Percentiles rank a stretch among this genome's conserved stretches.
Evolutionary conservation across 2,888 invertebrate genomes (phyloP).

Genomic region (Dasysyrphus albostriatus): DNA sequence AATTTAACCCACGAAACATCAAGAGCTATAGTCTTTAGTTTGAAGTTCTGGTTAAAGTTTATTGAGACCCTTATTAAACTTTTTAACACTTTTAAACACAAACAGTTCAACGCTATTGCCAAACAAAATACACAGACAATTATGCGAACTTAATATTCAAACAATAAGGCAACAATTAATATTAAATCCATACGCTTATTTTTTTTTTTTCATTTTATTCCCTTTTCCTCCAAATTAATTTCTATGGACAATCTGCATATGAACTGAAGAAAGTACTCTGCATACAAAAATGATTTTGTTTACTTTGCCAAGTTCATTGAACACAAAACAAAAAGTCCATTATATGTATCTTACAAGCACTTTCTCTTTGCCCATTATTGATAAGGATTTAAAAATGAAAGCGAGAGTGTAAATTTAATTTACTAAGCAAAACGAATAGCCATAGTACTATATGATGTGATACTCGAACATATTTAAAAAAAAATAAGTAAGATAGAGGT

Average conservation of each 20-base stretch:
- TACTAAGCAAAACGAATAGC: constrained; percentile 23
- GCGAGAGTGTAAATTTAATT: constrained; percentile 66
- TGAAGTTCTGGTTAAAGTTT: too few species aligned
- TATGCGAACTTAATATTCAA: too few species aligned
- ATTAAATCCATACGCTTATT: background rate
- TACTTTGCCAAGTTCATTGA: constrained; percentile 15
- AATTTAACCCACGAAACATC: too few species aligned
- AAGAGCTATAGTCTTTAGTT: too few species aligned
- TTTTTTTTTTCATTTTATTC: background rate
- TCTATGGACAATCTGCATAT: background rate
- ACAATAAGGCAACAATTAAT: too few species aligned
- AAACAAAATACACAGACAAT: too few species aligned
- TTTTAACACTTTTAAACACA: too few species aligned
- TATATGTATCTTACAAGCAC: constrained; percentile 23
- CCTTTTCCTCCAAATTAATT: background rate
- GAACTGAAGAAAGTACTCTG: background rate
- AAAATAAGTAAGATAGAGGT: background rate
- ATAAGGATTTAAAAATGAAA: constrained; percentile 59
- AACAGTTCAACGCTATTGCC: too few species aligned
- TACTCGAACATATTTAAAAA: constrained; percentile 6
- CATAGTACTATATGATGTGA: background rate
- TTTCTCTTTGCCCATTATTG: constrained; percentile 49
- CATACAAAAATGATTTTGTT: background rate
- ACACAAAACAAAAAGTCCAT: constrained; percentile 16
- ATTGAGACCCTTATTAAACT: too few species aligned